Base-by-base conservation (phyloP, 2,888 invertebrate species). In the Alloplasta piceator region DNA sequence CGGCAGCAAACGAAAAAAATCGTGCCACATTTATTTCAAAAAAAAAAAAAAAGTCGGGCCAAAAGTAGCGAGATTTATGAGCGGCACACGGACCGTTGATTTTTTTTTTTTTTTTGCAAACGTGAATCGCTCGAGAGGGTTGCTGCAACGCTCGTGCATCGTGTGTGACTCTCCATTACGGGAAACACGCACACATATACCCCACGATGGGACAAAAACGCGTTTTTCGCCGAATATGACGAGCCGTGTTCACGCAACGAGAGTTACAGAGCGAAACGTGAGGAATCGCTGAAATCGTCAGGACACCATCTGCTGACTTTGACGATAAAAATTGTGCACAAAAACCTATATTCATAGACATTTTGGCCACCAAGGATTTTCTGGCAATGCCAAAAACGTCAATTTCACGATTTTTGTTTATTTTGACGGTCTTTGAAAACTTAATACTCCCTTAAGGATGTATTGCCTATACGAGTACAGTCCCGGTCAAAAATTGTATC, bases 11-110 rank as follows among this genome's bases (percentile, higher is more conserved):
- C 63, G 70, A 78, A 79, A 83, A 83, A 83, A 83, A 82, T 77
- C 74, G 68, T 72, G 74, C 68, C 75, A 73, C 79, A 83, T 84
- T 82, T 84, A 81, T 84, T 50, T 52, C 56, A 26, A 9, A 43
- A 64, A 68, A 41, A 56, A 76, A 58, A 73, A 76, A 68, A 70
- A 66, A 66, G 46, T 43, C 4, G 52, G 58, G 50, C 61, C 58
- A 80, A 60, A 66, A 16, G 55, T 16, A 67, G 50, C 48, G 64
- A 78, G 78, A 76, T 78, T 82, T 80, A 84, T 74, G 81, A 79
- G 73, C 66, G 41, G 55, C 68, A 56, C 72, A 70, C 78, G 71
- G 75, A 70, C 61, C 72, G 82, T 61, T 75, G 60, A 43, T 64
- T 70, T 26, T 26, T 26, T 26, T 26, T 26, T 26, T 26, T 26